Evolutionary conservation across 2,888 invertebrate species (phyloP), one percentile per base, ranked within the genome.

Genomic region (Panzeria rudis): DNA sequence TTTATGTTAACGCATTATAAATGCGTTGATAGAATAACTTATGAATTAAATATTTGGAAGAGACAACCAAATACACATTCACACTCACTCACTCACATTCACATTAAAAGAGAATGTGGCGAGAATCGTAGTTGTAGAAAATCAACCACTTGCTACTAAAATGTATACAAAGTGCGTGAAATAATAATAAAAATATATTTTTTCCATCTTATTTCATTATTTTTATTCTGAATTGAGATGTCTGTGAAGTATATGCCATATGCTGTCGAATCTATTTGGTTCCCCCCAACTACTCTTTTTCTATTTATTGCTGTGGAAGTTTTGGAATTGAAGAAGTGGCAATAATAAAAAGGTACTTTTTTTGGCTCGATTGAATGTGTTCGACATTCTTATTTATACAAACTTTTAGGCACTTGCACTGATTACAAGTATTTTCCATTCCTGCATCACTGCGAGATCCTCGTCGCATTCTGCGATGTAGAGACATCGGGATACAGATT

Each of bases 1-100:
- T 88, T 88, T 88, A 88, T 87, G 88, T 88, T 89, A 89, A 88
- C 89, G 89, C 89, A 88, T 89, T 88, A 88, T 88, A 88, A 87
- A 87, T 89, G 89, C 92, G 90, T 89, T 91, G 90, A 91, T 91
- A 89, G 92, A 91, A 92, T 91, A 91, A 90, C 92, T 92, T 92
- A 92, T 92, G 92, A 92, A 92, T 92, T 92, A 91, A 91, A 80
- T 89, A 89, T 79, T 82, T 76, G 47, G 3, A 41, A 56, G 35
- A 62, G 32, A 62, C 23, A 71, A 41, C 29, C 38, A 13, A 56
- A 66, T 54, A 32, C 50, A 61, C 47, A 50, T 7, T 29, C 23
- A 56, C 56, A 29, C 54, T 25, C 25, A 38, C 41, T 15, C n/a
- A 17, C 13, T 3, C 6, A 64, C 13, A 44, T 38, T 23, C 9